Base-by-base conservation (phyloP, 1,140 invertebrate genomes). In the Penaeus vannamei region DNA sequence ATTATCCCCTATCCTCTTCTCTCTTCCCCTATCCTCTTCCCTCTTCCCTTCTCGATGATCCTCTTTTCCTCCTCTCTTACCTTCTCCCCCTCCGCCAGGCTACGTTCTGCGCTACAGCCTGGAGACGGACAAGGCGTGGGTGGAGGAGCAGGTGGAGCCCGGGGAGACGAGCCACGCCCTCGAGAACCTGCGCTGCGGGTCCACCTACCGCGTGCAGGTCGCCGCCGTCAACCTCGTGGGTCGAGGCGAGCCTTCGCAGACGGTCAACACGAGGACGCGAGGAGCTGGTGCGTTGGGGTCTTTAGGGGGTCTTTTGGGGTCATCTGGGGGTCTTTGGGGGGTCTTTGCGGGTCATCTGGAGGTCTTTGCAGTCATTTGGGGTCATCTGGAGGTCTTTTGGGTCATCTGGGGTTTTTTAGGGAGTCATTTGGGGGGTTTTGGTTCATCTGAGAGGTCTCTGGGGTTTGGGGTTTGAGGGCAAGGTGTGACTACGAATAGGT, bases 271-370 rank as follows among this genome's bases (percentile, higher is more conserved):
- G 0, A 94, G 93, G 90, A 95, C 95, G 2, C 94, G 94, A 89
- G 95, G 95, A 0, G 20, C 96, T 96, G 36, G 95, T 97, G 61
- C 96, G 97, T 0, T 96, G 96, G 92, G 36, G 36, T 1, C 2
- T 36, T 36, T 36, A 5, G 36, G 36, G 36, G 36, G 36, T 36
- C 36, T 36, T 36, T 36, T 36, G 36, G 36, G 36, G 36, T 36
- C 36, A 5, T 5, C 5, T 36, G 1, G 36, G 36, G 36, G 36
- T 36, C 36, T 36, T 36, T 36, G 36, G 36, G 36, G 36, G 1
- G 36, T 36, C 36, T 36, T 5, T 36, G 36, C n/a, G 36, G 36
- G 36, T 36, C 36, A 5, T 5, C 5, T 36, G 1, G 96, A 92
- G 36, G 36, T 1, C 2, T 36, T 36, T 36, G 36, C 2, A 5